phyloP scores from a whole-genome alignment of 2,113 vertebrate genomes.

The Bufo bufo region DNA sequence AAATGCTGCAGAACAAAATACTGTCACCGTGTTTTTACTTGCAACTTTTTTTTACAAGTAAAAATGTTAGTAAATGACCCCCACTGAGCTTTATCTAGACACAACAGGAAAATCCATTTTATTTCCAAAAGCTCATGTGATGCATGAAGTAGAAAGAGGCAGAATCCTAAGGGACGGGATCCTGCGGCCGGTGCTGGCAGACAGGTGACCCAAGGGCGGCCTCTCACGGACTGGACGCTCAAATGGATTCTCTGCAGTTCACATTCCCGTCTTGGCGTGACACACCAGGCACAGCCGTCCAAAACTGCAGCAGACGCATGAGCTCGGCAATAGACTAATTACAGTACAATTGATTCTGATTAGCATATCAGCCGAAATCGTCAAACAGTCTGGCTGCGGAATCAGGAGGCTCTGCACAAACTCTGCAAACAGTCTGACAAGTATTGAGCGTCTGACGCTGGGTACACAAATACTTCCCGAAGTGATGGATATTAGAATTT shows the following conservation, averaged over 20 bases:
- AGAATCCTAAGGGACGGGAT: too few relatives aligned
- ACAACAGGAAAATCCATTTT: too few relatives aligned
- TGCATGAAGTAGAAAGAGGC: too few relatives aligned
- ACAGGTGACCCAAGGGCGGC: too few relatives aligned
- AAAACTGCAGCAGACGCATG: constrained; percentile 7
- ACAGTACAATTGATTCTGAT: constrained; percentile 44
- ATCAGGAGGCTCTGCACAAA: background rate
- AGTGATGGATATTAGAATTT: background rate
- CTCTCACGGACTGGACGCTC: background rate
- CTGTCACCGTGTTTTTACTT: too few relatives aligned
- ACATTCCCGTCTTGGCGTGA: constrained; percentile 2
- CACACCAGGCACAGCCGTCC: background rate
- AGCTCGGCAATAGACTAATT: constrained; percentile 49
- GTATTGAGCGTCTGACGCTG: constrained; percentile 33
- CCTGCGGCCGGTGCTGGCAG: too few relatives aligned
- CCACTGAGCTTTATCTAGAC: too few relatives aligned
- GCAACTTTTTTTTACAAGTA: too few relatives aligned
- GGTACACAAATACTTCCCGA: constrained; percentile 3
- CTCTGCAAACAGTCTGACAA: constrained; percentile 15
- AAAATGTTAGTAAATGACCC: too few relatives aligned
- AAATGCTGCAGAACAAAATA: too few relatives aligned
- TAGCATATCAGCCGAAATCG: constrained; percentile 24
- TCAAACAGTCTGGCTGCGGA: constrained; percentile 7
- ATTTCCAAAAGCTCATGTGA: too few relatives aligned
- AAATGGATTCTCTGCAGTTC: constrained; percentile 1